Percentiles rank a stretch among this genome's conserved stretches.
These are phyloP conservation scores for Drosophila varians DNA, from an alignment of 1,140 invertebrate species.

Conservation along the genomic window DNA sequence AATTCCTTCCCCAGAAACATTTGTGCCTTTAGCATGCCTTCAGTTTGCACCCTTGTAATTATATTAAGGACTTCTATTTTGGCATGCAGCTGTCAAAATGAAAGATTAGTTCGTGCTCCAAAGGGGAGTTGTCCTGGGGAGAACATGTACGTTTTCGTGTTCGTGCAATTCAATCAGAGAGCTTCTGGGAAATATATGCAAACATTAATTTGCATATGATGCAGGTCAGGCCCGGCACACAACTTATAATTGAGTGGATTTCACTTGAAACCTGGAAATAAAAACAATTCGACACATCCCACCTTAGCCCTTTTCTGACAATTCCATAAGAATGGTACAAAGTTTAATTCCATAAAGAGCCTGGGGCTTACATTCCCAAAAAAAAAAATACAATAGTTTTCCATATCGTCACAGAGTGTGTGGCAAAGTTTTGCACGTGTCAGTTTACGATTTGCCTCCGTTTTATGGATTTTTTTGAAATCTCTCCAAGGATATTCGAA, in stretches of 20 bases:
- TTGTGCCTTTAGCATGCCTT: neutral
- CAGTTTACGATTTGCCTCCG: neutral
- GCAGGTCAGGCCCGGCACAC: neutral
- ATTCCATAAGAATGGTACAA: neutral
- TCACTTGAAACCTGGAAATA: neutral
- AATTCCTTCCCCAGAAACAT: neutral
- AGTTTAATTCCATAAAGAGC: neutral
- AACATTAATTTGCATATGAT: neutral
- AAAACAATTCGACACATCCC: neutral
- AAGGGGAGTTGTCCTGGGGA: neutral
- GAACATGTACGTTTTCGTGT: neutral
- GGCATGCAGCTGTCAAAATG: constrained; percentile 1
- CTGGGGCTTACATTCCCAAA: neutral
- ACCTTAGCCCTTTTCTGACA: neutral
- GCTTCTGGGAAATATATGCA: neutral
- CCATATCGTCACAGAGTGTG: neutral
- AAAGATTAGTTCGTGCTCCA: neutral
- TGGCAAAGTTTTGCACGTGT: constrained; percentile 12
- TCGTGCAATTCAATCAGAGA: neutral
- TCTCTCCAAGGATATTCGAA: neutral
- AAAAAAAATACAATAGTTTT: neutral
- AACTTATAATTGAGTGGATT: neutral
- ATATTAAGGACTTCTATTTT: neutral
- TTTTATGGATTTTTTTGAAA: constrained; percentile 4
- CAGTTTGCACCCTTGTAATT: neutral